phyloP scores from a whole-genome alignment of 2,113 vertebrate species.

The Labrus mixtus region DNA sequence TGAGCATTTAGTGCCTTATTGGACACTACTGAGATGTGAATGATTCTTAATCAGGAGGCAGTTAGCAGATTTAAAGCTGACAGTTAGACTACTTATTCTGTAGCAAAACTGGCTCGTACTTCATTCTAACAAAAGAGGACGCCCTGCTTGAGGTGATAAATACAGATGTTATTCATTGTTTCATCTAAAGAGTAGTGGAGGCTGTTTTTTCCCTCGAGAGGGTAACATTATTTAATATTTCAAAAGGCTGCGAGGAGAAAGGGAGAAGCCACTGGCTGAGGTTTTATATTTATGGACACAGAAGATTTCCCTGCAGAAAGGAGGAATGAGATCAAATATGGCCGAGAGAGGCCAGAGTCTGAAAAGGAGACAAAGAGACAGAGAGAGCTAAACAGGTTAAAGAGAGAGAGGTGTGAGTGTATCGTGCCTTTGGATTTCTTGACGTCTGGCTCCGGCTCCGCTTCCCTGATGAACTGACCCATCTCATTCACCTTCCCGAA shows the following conservation, averaged over 20 bases:
- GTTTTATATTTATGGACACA: constrained; percentile 44
- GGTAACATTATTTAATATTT: constrained; percentile 52
- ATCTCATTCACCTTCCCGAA: constrained; percentile 98
- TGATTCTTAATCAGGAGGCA: background rate
- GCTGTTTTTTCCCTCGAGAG: background rate
- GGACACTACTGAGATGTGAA: background rate
- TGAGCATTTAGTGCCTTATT: background rate
- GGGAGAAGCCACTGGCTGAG: constrained; percentile 18
- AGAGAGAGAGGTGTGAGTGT: background rate
- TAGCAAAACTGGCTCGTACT: background rate
- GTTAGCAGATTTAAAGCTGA: background rate
- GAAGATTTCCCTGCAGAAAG: constrained; percentile 25
- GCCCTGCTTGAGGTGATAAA: constrained; percentile 11
- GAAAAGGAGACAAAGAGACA: background rate
- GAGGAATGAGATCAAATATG: constrained; percentile 42
- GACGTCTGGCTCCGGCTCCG: constrained; percentile 97
- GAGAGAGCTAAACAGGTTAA: background rate
- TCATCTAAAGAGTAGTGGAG: constrained; percentile 5
- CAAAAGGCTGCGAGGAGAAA: constrained; percentile 23
- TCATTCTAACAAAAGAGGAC: background rate
- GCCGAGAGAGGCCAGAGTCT: constrained; percentile 21
- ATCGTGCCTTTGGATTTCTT: constrained; percentile 96
- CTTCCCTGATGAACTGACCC: constrained; percentile 97
- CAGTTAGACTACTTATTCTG: background rate
- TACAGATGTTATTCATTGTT: background rate